Conservation (phyloP, 2,797 vertebrate genomes). For the Hippocampus kuda region DNA sequence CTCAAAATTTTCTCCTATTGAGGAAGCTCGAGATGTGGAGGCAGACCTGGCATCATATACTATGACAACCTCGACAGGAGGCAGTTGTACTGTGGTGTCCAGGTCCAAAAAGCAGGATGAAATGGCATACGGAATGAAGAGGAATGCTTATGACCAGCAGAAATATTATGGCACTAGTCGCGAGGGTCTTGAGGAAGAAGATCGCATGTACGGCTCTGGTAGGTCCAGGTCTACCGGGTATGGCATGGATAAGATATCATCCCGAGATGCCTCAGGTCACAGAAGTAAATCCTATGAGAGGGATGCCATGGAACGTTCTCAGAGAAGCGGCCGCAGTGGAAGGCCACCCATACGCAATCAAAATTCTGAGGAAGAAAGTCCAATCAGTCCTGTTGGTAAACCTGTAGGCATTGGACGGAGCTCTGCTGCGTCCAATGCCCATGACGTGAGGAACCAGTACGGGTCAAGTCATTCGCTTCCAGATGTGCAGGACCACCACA, state of each 20-base stretch:
- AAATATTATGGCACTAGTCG: constrained; percentile 84
- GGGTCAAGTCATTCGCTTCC: constrained; percentile 98
- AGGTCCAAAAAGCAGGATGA: constrained; percentile 89
- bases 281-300: constrained; percentile 90
- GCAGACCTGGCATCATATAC: constrained; percentile 90
- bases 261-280: constrained; percentile 73
- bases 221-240: constrained; percentile 85
- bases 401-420: constrained; percentile 75
- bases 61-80: constrained; percentile 72
- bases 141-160: constrained; percentile 91
- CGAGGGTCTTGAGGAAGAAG: constrained; percentile 83
- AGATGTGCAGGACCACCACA: constrained; percentile 96
- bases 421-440: constrained; percentile 68
- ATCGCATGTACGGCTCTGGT: constrained; percentile 76
- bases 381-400: constrained; percentile 88
- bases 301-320: constrained; percentile 81
- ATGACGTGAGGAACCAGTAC: constrained; percentile 88
- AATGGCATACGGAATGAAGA: constrained; percentile 83
- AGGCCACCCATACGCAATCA: constrained; percentile 84
- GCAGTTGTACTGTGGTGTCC: constrained; percentile 80
- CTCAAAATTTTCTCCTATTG: constrained; percentile 98
- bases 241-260: constrained; percentile 83
- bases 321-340: constrained; percentile 74
- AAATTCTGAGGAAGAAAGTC: constrained; percentile 94
- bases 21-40: constrained; percentile 96